Base-by-base conservation (phyloP, 1,140 invertebrate genomes). In the Drosophila murphyi region DNA sequence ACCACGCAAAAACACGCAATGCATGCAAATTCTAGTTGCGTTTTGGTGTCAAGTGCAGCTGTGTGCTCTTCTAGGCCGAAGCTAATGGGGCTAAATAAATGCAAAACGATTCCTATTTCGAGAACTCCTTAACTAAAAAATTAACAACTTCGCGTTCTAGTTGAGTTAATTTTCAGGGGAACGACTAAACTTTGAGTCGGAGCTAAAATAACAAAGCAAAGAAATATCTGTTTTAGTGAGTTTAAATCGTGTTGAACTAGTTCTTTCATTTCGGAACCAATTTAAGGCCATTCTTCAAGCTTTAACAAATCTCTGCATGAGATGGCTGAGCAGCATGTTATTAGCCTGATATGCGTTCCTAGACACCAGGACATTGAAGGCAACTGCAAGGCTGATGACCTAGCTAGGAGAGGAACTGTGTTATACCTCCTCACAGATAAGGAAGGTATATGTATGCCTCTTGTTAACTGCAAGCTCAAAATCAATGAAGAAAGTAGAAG, bases 1-100 rank as follows among this genome's bases (percentile, higher is more conserved):
- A 62, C 29, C 29, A 12, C 35, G 20, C 10, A 7, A 31, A 52
- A 50, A 12, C 51, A 20, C 20, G 20, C 31, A 43, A 31, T 54
- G 54, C 45, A 73, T 68, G 56, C 63, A 73, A 73, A 73, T 73
- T 56, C 32, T 69, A 51, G 52, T 63, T 57, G 67, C 37, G 37
- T 69, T 74, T 74, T 69, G 48, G 72, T 74, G 64, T 74, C 64
- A 74, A 70, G 65, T 63, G 72, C 56, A 41, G 34, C 55, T n/a
- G 39, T 52, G 29, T 39, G 4, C 39, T 43, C 39, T 43, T 43
- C 35, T 51, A 70, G 52, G 65, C 43, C 55, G 57, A 61, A 59
- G 64, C 37, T 51, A 70, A 74, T 63, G 48, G 57, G 37, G 57
- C 59, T 52, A 63, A 71, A 43, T 70, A 74, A 74, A 74, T 74